A percentile compares a stretch with the other conserved stretches of the same genome.
Conservation (phyloP, 2,797 vertebrate species). For the Heteromormyrus szaboi region DNA sequence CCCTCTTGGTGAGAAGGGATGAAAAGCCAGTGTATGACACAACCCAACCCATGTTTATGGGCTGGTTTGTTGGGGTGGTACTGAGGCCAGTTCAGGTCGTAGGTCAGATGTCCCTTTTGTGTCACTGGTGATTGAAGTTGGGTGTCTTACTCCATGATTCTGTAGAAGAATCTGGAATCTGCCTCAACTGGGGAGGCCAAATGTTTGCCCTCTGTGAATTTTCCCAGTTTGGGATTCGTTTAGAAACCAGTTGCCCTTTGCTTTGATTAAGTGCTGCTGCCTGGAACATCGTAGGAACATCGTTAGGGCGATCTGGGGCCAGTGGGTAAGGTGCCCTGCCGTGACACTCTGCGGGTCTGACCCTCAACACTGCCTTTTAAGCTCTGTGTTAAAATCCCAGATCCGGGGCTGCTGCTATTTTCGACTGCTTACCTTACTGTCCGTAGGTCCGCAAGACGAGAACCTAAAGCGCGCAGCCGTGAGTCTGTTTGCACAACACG, state of each 20-base stretch:
- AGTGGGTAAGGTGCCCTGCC: not conserved
- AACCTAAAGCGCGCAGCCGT: not conserved
- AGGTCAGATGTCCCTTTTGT: not conserved
- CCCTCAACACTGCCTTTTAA: conserved; percentile 35
- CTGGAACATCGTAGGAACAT: not conserved
- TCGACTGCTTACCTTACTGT: conserved; percentile 28
- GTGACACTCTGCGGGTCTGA: conserved; percentile 34
- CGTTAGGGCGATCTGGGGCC: not conserved
- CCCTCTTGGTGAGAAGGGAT: not conserved
- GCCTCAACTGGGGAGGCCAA: not conserved
- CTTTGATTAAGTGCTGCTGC: conserved; percentile 16
- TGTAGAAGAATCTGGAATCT: not conserved
- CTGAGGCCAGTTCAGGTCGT: not conserved
- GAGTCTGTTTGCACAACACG: not conserved
- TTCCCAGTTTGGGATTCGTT: not conserved
- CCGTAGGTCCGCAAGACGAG: conserved; percentile 23
- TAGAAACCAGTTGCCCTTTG: not conserved
- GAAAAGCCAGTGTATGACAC: not conserved
- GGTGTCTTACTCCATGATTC: not conserved
- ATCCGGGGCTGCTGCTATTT: not conserved
- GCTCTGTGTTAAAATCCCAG: not conserved
- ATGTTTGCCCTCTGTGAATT: not conserved
- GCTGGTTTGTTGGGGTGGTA: not conserved
- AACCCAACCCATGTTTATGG: not conserved
- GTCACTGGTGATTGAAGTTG: not conserved